Conservation (phyloP, 2,113 vertebrate species). For the Onychorhynchus coronatus region DNA sequence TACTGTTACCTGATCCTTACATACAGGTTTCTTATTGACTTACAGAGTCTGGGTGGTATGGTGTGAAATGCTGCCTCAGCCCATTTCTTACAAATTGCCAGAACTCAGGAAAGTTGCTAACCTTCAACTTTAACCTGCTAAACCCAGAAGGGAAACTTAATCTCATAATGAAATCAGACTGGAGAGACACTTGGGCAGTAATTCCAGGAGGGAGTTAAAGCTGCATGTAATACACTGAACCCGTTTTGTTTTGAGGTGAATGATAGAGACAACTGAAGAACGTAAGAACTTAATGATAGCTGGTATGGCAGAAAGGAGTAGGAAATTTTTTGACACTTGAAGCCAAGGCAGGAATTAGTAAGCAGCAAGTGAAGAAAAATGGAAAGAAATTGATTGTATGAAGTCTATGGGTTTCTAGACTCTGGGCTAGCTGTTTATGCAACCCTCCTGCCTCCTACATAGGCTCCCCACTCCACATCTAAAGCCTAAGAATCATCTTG, state of each 20-base stretch:
- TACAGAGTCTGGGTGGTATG: background rate
- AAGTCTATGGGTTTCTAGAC: background rate
- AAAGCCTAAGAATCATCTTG: background rate
- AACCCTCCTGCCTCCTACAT: background rate
- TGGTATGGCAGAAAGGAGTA: background rate
- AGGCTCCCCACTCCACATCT: background rate
- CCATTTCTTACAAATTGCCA: background rate
- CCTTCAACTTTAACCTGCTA: background rate
- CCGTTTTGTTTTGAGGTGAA: background rate
- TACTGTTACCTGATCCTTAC: background rate
- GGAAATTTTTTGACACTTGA: background rate
- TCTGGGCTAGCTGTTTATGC: background rate
- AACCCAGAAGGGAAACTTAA: background rate
- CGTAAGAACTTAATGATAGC: background rate
- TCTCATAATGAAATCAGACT: background rate
- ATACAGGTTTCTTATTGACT: background rate
- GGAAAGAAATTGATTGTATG: background rate
- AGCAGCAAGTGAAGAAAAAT: background rate
- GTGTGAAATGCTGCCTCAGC: background rate
- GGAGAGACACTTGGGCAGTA: background rate
- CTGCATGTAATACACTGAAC: background rate
- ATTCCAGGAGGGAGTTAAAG: background rate
- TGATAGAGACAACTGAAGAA: background rate
- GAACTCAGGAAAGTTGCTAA: background rate
- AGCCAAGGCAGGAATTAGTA: background rate